A percentile compares a stretch with the other conserved stretches of the same genome.
phyloP scores from a whole-genome alignment of 1,140 invertebrate genomes.

The Drosophila guanche region DNA sequence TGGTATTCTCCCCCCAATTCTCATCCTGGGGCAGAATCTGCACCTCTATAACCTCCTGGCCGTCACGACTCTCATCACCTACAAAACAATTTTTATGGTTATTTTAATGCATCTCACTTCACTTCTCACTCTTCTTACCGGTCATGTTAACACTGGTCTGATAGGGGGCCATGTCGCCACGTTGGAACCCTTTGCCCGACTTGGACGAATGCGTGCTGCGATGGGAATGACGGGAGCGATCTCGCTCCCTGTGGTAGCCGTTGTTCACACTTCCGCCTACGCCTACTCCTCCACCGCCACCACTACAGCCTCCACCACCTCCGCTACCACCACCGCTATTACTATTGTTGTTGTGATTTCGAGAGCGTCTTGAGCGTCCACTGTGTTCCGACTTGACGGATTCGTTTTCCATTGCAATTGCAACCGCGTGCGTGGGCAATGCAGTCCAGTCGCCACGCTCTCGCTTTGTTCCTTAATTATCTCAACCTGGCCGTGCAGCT shows the following conservation, averaged over 20 bases:
- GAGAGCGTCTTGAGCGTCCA: conserved; percentile 82
- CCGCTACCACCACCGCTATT: conserved; percentile 45
- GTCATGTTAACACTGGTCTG: conserved; percentile 91
- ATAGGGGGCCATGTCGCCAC: conserved; percentile 88
- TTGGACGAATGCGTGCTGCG: conserved; percentile 81
- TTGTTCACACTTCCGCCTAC: conserved; percentile 67
- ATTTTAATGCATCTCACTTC: no score
- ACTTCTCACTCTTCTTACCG: conserved; percentile 83
- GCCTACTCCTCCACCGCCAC: conserved; percentile 35
- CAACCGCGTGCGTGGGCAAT: conserved; percentile 41
- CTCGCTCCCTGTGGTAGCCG: conserved; percentile 78
- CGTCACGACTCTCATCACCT: conserved; percentile 84
- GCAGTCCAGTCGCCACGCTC: conserved; percentile 3
- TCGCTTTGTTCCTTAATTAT: conserved; percentile 45
- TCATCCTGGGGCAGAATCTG: conserved; percentile 98
- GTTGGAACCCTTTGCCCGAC: conserved; percentile 55
- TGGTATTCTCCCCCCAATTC: conserved; percentile 99
- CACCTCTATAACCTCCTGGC: conserved; percentile 94
- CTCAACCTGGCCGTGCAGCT: conserved; percentile 62
- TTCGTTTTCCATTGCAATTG: conserved; percentile 82
- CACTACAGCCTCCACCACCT: conserved; percentile 28
- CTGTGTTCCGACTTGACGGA: conserved; percentile 83
- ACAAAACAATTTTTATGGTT: no score
- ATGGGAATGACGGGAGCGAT: conserved; percentile 80
- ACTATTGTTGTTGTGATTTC: conserved; percentile 80